Evolutionary conservation across 2,113 vertebrate species (phyloP), one percentile per base, ranked within the genome.

Genomic region (Apodemus sylvaticus): DNA sequence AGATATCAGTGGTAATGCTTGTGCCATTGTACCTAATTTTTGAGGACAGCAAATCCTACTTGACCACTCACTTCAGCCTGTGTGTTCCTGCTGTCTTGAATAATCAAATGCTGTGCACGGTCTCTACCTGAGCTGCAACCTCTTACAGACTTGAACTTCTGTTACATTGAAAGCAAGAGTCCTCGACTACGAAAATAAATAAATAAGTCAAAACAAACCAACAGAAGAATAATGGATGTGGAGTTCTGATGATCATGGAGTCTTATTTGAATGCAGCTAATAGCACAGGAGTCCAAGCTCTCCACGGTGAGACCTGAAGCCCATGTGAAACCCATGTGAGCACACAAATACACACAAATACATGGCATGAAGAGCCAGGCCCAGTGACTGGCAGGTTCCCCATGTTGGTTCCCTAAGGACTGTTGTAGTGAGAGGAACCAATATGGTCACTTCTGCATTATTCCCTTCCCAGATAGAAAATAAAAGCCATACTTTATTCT

Each of bases 81-180:
- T 98, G 98, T 99, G 98, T 99, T 99, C 98, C 98, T 99, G 98
- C 98, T 99, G 98, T 99, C 99, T 99, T 98, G 98, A 98, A 99
- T 98, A 98, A 99, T 99, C 98, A 98, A 98, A 98, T 98, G 98
- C 98, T 98, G 98, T 99, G 98, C 98, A 99, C 99, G 98, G 98
- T 99, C 98, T 98, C 98, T 98, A 99, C 98, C 98, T 98, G 98
- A 99, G 98, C 98, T 99, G 98, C 98, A 98, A 98, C 98, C 98
- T 98, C 98, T 98, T 98, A 98, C 88, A 97, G 98, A 99, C 98
- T 98, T 99, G 98, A 99, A 98, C 98, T 98, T 98, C 98, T 98
- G 98, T 98, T 98, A 98, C 99, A 98, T 98, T 99, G 99, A 99
- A 99, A 99, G 99, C 98, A 98, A 99, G 98, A 98, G 97, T 99